phyloP scores from a whole-genome alignment of 2,888 invertebrate species.

The Nectonema munidae region DNA sequence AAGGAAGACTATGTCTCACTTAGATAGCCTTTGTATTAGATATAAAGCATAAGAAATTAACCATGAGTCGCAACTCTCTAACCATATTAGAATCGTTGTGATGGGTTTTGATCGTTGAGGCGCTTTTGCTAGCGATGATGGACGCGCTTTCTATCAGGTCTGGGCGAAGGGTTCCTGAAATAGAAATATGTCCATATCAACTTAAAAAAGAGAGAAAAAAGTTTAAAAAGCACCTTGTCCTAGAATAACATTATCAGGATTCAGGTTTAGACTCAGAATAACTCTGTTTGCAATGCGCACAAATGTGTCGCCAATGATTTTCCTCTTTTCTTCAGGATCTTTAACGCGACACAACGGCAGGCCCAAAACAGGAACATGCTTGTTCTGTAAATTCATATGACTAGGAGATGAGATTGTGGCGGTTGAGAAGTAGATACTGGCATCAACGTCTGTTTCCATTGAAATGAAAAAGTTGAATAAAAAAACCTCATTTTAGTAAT shows the following conservation, averaged over 20 bases:
- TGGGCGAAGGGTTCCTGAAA: conserved; percentile 48
- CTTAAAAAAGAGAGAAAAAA: conserved; percentile 1
- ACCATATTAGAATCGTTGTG: conserved; percentile 93
- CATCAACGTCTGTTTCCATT: too few relatives aligned
- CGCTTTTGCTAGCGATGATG: conserved; percentile 41
- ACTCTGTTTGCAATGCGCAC: too few relatives aligned
- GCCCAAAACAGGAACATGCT: conserved; percentile 1
- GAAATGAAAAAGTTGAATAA: too few relatives aligned
- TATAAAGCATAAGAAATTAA: conserved; percentile 18
- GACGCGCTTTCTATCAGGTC: conserved; percentile 94
- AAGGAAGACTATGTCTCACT: too few relatives aligned
- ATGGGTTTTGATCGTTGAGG: conserved; percentile 88
- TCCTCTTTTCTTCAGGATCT: conserved; percentile 85
- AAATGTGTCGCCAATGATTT: conserved; percentile 94
- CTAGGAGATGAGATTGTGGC: too few relatives aligned
- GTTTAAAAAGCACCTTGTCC: conserved; percentile 15
- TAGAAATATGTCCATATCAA: conserved; percentile 9
- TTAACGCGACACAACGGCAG: conserved; percentile 39
- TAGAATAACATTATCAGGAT: too few relatives aligned
- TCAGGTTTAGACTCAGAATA: too few relatives aligned
- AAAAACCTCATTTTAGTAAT: too few relatives aligned
- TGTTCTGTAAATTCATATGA: too few relatives aligned
- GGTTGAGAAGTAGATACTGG: too few relatives aligned
- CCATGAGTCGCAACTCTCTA: conserved; percentile 32
- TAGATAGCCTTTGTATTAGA: too few relatives aligned